Base-by-base conservation (phyloP, 1,140 invertebrate genomes). In the Drosophila hydei region DNA sequence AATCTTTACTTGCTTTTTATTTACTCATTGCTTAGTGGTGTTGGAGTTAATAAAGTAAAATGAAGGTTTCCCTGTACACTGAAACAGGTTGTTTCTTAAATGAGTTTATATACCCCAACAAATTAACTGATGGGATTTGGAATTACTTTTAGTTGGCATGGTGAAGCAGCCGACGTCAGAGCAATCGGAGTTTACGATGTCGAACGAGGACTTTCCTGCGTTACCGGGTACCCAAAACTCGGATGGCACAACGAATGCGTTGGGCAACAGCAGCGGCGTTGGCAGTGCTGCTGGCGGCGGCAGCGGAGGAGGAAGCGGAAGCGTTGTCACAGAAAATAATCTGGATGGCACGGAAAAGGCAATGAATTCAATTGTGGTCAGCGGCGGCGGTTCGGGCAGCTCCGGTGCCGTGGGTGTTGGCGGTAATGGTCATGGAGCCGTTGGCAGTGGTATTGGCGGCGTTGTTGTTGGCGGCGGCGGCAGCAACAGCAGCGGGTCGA, bases 141-240 rank as follows among this genome's bases (percentile, higher is more conserved):
- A 18, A 4, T 14, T 33, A 4, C 3, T 92, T 92, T 23, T 91
- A 97, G 97, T 98, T 92, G 97, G 97, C 88, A 98, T 98, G 96
- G 97, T 99, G 72, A 98, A 98, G 92, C 97, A 98, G 92, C 97
- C 97, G 65, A 96, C 96, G 84, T 95, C 96, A 27, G 97, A 98
- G 92, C 94, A 97, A 77, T 97, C 95, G 83, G 98, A 99, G 92
- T 99, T 99, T 93, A 97, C 97, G 75, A 99, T 99, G 95, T 98
- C 97, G 78, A 97, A 96, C 75, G 98, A 99, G 93, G 99, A 99
- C 92, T 99, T 99, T 93, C 98, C 98, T 73, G 98, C 99, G 90
- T 94, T 99, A 92, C 99, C 95, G 65, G 95, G 95, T 91, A 96
- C 94, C 79, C 90, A 91, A 63, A 90, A 90, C 67, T 90, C 89